phyloP scores from a whole-genome alignment of 2,113 vertebrate genomes.

The Solenodon paradoxus region DNA sequence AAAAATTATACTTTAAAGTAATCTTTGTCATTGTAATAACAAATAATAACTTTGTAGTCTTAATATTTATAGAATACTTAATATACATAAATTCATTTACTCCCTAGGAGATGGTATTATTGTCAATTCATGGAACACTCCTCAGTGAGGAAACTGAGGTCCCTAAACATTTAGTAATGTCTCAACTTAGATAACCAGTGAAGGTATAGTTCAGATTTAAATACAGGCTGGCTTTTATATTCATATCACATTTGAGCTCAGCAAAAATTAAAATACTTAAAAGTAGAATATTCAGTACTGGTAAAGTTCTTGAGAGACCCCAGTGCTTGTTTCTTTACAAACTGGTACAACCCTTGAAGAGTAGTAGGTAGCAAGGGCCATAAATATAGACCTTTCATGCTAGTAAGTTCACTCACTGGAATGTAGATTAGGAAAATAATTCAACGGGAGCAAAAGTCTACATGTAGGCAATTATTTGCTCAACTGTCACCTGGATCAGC shows the following conservation, averaged over 20 bases:
- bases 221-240: not conserved
- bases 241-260: not conserved
- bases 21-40: not conserved
- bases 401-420: not conserved
- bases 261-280: not conserved
- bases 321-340: not conserved
- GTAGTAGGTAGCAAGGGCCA: not conserved
- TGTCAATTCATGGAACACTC: not conserved
- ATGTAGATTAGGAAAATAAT: not conserved
- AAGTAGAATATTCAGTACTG: not conserved
- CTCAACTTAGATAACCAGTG: not conserved
- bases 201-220: not conserved
- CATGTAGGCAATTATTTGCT: not conserved
- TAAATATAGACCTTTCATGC: not conserved
- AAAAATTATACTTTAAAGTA: conserved; percentile 29
- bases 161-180: not conserved
- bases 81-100: not conserved
- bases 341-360: not conserved
- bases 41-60: not conserved
- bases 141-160: not conserved
- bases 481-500: not conserved
- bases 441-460: not conserved
- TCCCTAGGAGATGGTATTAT: not conserved
- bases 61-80: conserved; percentile 1
- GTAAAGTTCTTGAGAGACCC: not conserved